Evolutionary conservation across 2,888 invertebrate genomes (phyloP).

Genomic region (Belgica antarctica): DNA sequence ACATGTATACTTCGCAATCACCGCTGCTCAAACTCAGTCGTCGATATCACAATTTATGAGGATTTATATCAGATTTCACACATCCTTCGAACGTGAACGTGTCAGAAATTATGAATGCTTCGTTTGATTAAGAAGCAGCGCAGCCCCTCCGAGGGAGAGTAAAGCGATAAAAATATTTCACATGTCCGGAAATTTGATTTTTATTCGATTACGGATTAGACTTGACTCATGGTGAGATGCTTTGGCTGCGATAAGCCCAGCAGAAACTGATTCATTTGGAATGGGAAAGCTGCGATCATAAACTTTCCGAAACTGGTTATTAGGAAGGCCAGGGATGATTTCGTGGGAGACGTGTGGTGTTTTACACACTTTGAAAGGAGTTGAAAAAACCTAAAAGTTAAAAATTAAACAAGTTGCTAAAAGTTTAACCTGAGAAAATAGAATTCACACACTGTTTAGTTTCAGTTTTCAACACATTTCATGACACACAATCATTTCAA

Average conservation of each 20-base stretch:
- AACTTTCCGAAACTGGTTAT: no score
- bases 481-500: no score
- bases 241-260: neutral
- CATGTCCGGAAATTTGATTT: slow-evolving; percentile 26
- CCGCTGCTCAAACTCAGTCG: neutral
- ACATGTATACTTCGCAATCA: neutral
- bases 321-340: no score
- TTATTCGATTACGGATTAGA: slow-evolving; percentile 23
- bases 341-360: no score
- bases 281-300: no score
- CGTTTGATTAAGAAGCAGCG: slow-evolving; percentile 12
- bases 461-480: no score
- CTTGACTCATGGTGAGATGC: neutral
- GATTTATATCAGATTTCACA: slow-evolving; percentile 17
- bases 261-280: no score
- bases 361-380: no score
- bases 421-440: no score
- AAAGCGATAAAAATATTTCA: slow-evolving; percentile 22
- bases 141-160: neutral
- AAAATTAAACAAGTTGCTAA: no score
- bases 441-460: no score
- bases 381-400: no score
- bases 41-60: slow-evolving; percentile 1
- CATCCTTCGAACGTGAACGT: slow-evolving; percentile 1
- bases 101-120: slow-evolving; percentile 15